phyloP scores from a whole-genome alignment of 2,888 invertebrate species.

The Chloroclystis v-ata region DNA sequence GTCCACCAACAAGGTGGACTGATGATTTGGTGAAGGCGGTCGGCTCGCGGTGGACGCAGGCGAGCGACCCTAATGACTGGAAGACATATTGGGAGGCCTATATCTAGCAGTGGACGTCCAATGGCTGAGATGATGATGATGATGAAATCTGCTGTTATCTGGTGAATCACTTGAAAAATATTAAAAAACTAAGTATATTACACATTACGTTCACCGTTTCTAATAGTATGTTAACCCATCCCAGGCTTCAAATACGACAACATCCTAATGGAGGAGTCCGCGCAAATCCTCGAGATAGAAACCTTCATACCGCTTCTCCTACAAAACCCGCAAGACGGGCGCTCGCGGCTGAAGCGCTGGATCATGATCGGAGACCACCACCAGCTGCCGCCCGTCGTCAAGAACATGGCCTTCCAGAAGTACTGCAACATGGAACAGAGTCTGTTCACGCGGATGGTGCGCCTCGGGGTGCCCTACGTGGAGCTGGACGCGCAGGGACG shows the following conservation, averaged over 20 bases:
- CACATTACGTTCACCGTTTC: too few relatives aligned
- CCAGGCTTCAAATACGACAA: constrained; percentile 97
- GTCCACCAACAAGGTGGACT: too few relatives aligned
- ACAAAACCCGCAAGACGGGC: constrained; percentile 98
- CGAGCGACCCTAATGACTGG: too few relatives aligned
- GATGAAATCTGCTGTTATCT: too few relatives aligned
- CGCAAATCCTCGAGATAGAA: constrained; percentile 99
- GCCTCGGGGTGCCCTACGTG: constrained; percentile 97
- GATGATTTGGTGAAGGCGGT: too few relatives aligned
- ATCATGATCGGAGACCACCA: constrained; percentile 99
- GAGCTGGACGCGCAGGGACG: constrained; percentile 99
- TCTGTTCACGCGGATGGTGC: constrained; percentile 96
- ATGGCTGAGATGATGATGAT: too few relatives aligned
- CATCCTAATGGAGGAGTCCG: constrained; percentile 99
- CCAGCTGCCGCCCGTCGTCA: constrained; percentile 99
- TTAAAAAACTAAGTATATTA: too few relatives aligned
- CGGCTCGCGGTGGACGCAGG: too few relatives aligned
- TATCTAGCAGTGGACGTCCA: too few relatives aligned
- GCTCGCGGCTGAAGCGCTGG: constrained; percentile 97
- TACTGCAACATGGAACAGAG: constrained; percentile 99
- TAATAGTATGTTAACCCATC: constrained; percentile 1
- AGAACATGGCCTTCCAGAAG: constrained; percentile 99
- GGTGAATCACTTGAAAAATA: too few relatives aligned
- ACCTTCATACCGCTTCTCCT: constrained; percentile 98
- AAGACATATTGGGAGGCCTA: too few relatives aligned